Evolutionary conservation across 64 coral and sea anemone species (phyloP), one percentile per base, ranked within the genome.

Genomic region (Trachythela sp.): DNA sequence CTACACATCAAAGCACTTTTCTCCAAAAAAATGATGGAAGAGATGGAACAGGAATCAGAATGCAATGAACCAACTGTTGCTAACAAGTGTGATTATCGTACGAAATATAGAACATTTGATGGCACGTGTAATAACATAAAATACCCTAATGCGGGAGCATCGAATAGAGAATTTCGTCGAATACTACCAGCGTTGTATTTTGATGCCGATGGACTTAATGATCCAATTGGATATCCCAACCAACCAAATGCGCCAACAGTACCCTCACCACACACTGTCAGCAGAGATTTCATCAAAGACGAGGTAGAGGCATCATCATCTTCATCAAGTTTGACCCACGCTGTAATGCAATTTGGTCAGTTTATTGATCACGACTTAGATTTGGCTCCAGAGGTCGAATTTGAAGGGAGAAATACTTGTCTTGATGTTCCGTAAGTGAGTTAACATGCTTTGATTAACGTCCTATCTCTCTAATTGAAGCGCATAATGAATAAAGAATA

Each of bases 281-380:
- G 75, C 37, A 39, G 38, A 37, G 38, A 80, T 14, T 80, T 80
- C 37, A 80, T 80, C 9, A 80, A 36, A 80, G 75, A 80, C 20
- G 75, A 80, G 34, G 75, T 80, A 30, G 75, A n/a, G 32, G 32
- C 75, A 4, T 80, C 75, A 9, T 8, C 75, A 18, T 35, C 68
- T 24, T 72, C 68, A 72, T 17, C 33, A 6, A 80, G 8, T 1
- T 80, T 80, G 34, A 80, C 75, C 15, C 75, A 80, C 30, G 75
- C 75, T 30, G 75, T 80, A 5, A 80, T 80, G 75, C 75, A 80
- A 18, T 80, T 80, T 80, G 75, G 75, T 38, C 75, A 80, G 75
- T 80, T 80, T 36, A 37, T 80, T 35, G 75, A 80, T 22, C 75
- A 80, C 37, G 75, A 80, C 37, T 80, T 80, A 36, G 75, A 80